Base-by-base conservation (phyloP, 2,888 invertebrate genomes). In the Argyresthia goedartella region DNA sequence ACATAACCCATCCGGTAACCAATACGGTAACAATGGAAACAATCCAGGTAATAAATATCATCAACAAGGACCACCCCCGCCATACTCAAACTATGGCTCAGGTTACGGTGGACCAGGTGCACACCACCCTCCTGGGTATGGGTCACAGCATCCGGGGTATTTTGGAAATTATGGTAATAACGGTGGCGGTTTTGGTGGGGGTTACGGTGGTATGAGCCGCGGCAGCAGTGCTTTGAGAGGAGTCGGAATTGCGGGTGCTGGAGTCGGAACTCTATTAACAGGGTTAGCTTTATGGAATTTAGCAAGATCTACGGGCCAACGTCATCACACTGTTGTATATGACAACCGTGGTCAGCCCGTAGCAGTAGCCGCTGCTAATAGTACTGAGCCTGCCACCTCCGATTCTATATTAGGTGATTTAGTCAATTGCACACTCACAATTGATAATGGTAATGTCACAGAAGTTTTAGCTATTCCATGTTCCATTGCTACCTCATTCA, bases 281-380 rank as follows among this genome's bases (percentile, higher is more conserved):
- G 87, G 87, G 15, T 70, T 87, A 59, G 87, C 87, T 25, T 65
- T 87, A 33, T 87, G 87, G 87, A 87, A 87, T 66, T 66, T 87
- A 55, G 87, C 86, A 11, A 71, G 87, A 42, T 85, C 87, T 11
- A 86, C 86, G 13, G 80, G 81, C 4, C 70, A 63, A 51, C 69
- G 61, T 39, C 86, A 75, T 51, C 81, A 87, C 55, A 84, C 87
- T 11, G 82, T 87, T 11, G 73, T 87, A 53, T 86, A 87, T 55
- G 85, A 87, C 57, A 81, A 87, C 51, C 73, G 81, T 60, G 85
- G 81, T 8, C 81, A 82, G 60, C 85, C 86, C 8, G 76, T 84
- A 10, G 85, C 78, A 34, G 84, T 84, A 25, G 74, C 78, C 35
- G 76, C 85, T 9, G 69, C 62, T 49, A 81, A 81, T 57, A 69